Conservation (phyloP, 53 echinoderm and acorn worm genomes). For the Apostichopus leukothele region DNA sequence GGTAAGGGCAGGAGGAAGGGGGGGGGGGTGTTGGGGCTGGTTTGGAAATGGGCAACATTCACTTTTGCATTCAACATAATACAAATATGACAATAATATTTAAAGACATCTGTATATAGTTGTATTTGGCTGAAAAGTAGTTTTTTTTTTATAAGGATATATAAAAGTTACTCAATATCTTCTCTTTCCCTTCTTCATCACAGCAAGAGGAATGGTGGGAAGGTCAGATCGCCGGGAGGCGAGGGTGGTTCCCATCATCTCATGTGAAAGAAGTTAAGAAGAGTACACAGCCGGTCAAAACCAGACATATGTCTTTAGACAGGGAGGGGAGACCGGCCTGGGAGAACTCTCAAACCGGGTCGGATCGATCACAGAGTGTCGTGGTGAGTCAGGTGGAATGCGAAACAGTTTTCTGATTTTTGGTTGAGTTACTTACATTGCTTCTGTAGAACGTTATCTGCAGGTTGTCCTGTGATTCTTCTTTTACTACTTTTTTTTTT, state of each 20-base stretch:
- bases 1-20: no score
- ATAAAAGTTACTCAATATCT: no score
- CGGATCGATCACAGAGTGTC: neutral
- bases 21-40: no score
- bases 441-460: no score
- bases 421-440: no score
- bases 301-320: slow-evolving; percentile 46
- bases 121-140: neutral
- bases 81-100: no score
- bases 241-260: slow-evolving; percentile 93
- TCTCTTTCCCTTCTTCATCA: neutral
- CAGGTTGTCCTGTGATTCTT: no score
- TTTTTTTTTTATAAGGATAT: neutral
- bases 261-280: slow-evolving; percentile 76
- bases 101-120: no score
- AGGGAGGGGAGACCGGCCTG: slow-evolving; percentile 28
- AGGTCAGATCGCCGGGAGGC: slow-evolving; percentile 58
- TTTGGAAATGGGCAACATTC: no score
- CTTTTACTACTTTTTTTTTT: no score
- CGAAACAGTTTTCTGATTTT: no score
- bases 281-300: slow-evolving; percentile 13
- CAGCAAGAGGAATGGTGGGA: slow-evolving; percentile 99
- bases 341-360: slow-evolving; percentile 44
- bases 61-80: no score
- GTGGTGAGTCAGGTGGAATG: slow-evolving; percentile 5